Evolutionary conservation across 2,797 vertebrate genomes (phyloP).

Genomic region (Scolopax bukidnonensis): DNA sequence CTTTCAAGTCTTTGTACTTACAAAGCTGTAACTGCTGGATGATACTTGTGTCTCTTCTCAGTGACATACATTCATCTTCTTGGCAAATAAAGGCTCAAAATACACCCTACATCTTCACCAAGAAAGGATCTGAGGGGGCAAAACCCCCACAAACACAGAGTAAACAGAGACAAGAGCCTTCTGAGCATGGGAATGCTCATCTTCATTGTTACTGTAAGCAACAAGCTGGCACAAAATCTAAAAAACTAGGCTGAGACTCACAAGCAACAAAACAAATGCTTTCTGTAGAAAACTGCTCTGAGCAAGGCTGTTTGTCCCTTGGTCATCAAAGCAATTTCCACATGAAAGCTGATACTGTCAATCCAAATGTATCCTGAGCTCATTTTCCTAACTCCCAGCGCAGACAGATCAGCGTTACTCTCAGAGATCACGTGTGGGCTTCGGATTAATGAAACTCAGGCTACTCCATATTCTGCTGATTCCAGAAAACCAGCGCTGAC

Average conservation of each 20-base stretch:
- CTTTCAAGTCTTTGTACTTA: background rate
- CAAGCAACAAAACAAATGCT: background rate
- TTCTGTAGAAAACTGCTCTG: conserved; percentile 1
- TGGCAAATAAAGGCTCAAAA: conserved; percentile 36
- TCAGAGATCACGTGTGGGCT: background rate
- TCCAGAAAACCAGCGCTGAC: background rate
- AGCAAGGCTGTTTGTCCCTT: background rate
- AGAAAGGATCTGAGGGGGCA: background rate
- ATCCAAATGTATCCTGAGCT: background rate
- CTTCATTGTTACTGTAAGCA: background rate
- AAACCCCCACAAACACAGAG: background rate
- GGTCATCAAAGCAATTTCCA: conserved; percentile 11
- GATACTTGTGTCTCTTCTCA: background rate
- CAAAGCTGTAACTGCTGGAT: background rate
- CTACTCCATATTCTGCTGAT: conserved; percentile 56
- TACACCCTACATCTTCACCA: background rate
- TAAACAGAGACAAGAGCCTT: background rate
- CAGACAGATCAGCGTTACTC: background rate
- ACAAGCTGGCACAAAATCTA: background rate
- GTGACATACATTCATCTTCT: background rate
- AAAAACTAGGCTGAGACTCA: background rate
- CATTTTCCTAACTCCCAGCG: background rate
- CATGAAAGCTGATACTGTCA: background rate
- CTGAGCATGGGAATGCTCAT: background rate
- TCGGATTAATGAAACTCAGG: background rate